Evolutionary conservation across 2,113 vertebrate species (phyloP).

Genomic region (Channa maculata): DNA sequence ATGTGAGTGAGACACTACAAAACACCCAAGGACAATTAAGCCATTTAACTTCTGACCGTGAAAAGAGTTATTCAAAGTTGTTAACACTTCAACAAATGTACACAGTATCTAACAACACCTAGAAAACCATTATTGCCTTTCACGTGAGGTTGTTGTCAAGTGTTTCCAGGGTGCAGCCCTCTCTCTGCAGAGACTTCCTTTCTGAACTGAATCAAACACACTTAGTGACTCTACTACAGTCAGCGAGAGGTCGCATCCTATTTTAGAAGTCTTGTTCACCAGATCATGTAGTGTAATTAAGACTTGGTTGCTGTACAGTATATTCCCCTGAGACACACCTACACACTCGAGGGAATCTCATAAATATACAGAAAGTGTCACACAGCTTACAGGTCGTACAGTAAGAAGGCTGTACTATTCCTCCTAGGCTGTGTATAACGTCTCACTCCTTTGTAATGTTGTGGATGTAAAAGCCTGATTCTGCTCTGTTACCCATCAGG

Average conservation of each 20-base stretch:
- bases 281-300: slow-evolving; percentile 60
- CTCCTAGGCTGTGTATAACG: slow-evolving; percentile 3
- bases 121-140: background rate
- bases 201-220: slow-evolving; percentile 27
- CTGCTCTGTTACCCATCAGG: slow-evolving; percentile 81
- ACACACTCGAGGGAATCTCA: slow-evolving; percentile 27
- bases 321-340: slow-evolving; percentile 37
- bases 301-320: slow-evolving; percentile 42
- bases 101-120: background rate
- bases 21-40: slow-evolving; percentile 28
- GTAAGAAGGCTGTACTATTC: background rate
- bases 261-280: slow-evolving; percentile 53
- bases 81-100: background rate
- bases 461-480: slow-evolving; percentile 7
- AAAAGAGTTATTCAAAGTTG: background rate
- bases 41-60: slow-evolving; percentile 2
- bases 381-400: slow-evolving; percentile 2
- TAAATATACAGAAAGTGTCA: slow-evolving; percentile 53
- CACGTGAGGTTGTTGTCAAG: slow-evolving; percentile 7
- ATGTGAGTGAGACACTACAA: slow-evolving; percentile 1
- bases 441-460: slow-evolving; percentile 13
- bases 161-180: slow-evolving; percentile 17
- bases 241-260: slow-evolving; percentile 62
- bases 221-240: slow-evolving; percentile 34
- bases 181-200: slow-evolving; percentile 17